Percentiles rank a stretch among this genome's conserved stretches.
phyloP scores from a whole-genome alignment of 2,888 invertebrate species.

The Acronicta alni region DNA sequence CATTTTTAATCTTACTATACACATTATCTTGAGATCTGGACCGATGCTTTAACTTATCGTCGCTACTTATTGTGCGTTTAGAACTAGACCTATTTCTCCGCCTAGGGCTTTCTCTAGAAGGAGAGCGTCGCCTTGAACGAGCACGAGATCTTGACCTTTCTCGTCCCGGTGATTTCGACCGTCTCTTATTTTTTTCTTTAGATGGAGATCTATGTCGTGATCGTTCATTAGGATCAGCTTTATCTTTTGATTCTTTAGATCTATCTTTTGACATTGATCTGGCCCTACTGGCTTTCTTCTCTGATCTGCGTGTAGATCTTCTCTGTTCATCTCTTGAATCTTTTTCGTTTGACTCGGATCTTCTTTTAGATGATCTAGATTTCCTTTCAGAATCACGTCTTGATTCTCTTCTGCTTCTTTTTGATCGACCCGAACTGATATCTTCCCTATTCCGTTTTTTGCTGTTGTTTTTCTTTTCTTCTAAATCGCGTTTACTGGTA shows the following conservation, averaged over 20 bases:
- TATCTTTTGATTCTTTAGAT: conserved; percentile 74
- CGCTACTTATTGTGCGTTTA: conserved; percentile 66
- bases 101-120: conserved; percentile 58
- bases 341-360: conserved; percentile 73
- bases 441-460: conserved; percentile 69
- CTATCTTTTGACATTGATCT: conserved; percentile 73
- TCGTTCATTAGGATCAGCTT: conserved; percentile 70
- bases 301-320: conserved; percentile 71
- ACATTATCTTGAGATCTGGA: conserved; percentile 81
- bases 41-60: conserved; percentile 73
- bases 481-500: conserved; percentile 50
- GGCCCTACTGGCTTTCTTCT: conserved; percentile 67
- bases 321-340: conserved; percentile 64
- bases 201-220: conserved; percentile 74
- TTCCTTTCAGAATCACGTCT: conserved; percentile 76
- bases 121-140: conserved; percentile 64
- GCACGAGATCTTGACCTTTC: conserved; percentile 64
- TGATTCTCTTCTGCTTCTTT: conserved; percentile 73
- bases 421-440: conserved; percentile 64
- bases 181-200: conserved; percentile 68
- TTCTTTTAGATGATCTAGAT: conserved; percentile 75
- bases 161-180: conserved; percentile 70
- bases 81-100: conserved; percentile 60
- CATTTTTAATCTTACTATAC: conserved; percentile 77
- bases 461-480: conserved; percentile 44